These are phyloP conservation scores for Batillaria attramentaria DNA, from an alignment of 1,140 invertebrate species.

Conservation along the genomic window DNA sequence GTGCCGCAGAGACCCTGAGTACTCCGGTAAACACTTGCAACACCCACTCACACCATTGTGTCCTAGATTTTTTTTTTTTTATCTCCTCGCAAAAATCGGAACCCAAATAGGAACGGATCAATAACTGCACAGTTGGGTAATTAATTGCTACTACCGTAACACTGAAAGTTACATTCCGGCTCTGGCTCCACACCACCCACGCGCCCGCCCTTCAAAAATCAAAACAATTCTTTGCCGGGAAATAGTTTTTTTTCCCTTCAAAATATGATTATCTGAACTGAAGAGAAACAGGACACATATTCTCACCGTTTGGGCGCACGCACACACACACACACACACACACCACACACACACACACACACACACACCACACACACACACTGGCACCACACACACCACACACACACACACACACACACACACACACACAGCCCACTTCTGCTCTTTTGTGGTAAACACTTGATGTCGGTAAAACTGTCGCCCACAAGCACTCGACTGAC, in stretches of 20 bases:
- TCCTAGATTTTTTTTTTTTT: no score
- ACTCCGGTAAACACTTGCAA: no score
- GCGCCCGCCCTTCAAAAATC: not conserved
- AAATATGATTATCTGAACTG: no score
- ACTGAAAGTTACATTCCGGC: not conserved
- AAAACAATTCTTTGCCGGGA: not conserved
- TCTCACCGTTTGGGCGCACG: conserved; percentile 2
- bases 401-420: not conserved
- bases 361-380: not conserved
- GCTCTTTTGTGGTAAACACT: not conserved
- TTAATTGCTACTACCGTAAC: not conserved
- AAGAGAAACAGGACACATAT: not conserved
- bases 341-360: not conserved
- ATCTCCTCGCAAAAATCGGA: no score
- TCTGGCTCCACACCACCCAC: not conserved
- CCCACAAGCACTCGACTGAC: conserved; percentile 5
- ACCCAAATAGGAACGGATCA: no score
- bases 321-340: not conserved
- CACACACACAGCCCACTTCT: not conserved
- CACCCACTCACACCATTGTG: no score
- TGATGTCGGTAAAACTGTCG: not conserved
- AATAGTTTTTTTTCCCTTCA: not conserved
- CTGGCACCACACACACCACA: not conserved
- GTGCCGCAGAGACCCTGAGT: no score
- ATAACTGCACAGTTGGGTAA: not conserved